A percentile compares a stretch with the other conserved stretches of the same genome.
Evolutionary conservation across 2,797 vertebrate species (phyloP).

Genomic region (Malacoctenus gilli): DNA sequence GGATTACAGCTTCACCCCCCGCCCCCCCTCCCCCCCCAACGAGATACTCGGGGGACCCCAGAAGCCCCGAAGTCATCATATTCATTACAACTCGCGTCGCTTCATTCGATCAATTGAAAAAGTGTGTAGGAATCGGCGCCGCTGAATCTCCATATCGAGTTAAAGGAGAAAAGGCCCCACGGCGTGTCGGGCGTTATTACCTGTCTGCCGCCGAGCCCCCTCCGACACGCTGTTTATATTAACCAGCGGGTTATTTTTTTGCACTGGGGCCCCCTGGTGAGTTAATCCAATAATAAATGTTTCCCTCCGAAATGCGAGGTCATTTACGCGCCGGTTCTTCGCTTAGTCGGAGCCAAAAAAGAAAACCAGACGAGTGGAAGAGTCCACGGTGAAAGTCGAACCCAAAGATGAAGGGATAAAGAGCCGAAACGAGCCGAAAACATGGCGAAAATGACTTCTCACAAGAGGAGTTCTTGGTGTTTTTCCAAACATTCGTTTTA

Average conservation of each 20-base stretch:
- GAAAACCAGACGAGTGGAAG: too few species aligned
- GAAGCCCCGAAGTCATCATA: not conserved
- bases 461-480: too few species aligned
- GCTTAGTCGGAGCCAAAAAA: not conserved
- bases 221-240: not conserved
- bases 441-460: too few species aligned
- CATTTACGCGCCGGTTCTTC: conserved; percentile 1
- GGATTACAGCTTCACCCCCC: not conserved
- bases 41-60: not conserved
- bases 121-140: conserved; percentile 2
- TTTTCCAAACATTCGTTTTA: too few species aligned
- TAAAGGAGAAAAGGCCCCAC: not conserved
- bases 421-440: too few species aligned
- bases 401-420: too few species aligned
- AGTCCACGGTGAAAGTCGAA: too few species aligned
- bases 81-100: conserved; percentile 9
- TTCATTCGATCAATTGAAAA: conserved; percentile 9
- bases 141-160: not conserved
- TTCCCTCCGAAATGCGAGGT: not conserved
- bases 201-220: not conserved
- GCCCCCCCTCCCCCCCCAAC: too few species aligned
- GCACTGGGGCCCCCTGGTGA: not conserved
- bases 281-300: conserved; percentile 13
- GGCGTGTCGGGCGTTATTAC: not conserved
- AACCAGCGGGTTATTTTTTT: not conserved